Evolutionary conservation across 2,113 vertebrate genomes (phyloP).

Genomic region (Sclerurus mexicanus): DNA sequence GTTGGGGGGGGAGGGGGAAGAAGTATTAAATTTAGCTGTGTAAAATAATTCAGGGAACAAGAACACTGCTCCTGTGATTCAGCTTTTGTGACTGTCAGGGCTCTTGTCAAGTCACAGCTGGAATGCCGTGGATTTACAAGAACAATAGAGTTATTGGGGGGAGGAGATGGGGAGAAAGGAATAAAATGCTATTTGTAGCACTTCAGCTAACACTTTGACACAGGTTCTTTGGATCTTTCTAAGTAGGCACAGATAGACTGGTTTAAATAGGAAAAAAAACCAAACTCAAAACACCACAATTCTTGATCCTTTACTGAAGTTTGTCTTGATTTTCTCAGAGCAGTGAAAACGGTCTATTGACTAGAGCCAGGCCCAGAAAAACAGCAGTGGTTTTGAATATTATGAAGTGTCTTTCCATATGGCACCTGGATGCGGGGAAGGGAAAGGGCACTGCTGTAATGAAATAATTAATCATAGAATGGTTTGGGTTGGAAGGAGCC

Average conservation of each 20-base stretch:
- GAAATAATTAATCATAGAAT: background rate
- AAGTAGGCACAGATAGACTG: background rate
- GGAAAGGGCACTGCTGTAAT: background rate
- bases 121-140: constrained; percentile 7
- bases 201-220: constrained; percentile 13
- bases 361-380: background rate
- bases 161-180: background rate
- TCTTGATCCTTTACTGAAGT: background rate
- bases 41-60: constrained; percentile 11
- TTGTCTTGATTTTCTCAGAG: background rate
- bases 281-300: background rate
- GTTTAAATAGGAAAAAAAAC: background rate
- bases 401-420: background rate
- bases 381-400: background rate
- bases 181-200: constrained; percentile 40
- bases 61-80: background rate
- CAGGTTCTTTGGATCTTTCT: constrained; percentile 10
- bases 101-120: constrained; percentile 15
- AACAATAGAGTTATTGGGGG: constrained; percentile 48
- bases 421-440: rapidly evolving
- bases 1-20: background rate
- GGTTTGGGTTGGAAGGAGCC: background rate
- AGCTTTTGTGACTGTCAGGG: constrained; percentile 28
- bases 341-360: background rate
- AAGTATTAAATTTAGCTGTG: constrained; percentile 18